Evolutionary conservation across 2,797 vertebrate species (phyloP), one percentile per base, ranked within the genome.

Genomic region (Siniperca undulata): DNA sequence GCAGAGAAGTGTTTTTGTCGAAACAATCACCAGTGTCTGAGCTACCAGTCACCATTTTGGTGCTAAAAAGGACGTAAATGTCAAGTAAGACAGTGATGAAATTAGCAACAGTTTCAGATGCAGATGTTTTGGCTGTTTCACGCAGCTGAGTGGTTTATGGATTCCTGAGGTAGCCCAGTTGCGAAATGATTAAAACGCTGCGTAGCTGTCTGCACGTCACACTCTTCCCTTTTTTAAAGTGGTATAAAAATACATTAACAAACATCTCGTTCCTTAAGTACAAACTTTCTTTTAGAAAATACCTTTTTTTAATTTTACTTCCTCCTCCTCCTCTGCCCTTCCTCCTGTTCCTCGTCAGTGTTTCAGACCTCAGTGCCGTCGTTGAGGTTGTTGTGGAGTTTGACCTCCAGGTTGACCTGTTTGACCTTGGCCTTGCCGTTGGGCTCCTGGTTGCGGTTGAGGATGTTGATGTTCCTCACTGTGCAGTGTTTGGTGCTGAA

Each of bases 281-380:
- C 93, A 93, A 93, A 94, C 91, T 86, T 77, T 83, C 73, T 70
- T 80, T 88, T 94, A 86, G 74, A 88, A 92, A 94, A 90, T 74
- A 80, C 60, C 85, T 88, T 67, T 85, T 59, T n/a, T 58, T 1
- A n/a, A 70, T 13, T 19, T 0, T 10, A 27, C n/a, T 61, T 72
- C 78, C 79, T 55, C 17, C 62, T 34, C 46, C 44, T 13, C 7
- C 38, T 34, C 1, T 0, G 44, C 27, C 2, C 30, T 42, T 16
- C n/a, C 19, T 46, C 78, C 55, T 36, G 0, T 53, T 69, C 44
- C 40, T 12, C 11, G 0, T 60, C 74, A 13, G 69, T 42, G 70
- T 62, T 30, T 96, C 95, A 99, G 86, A 99, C 98, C 92, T 99
- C 98, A 0, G 98, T 99, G 77, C 98, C 98, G 0, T 98, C 98